A percentile compares a stretch with the other conserved stretches of the same genome.
Evolutionary conservation across 1,140 invertebrate genomes (phyloP).

Genomic region (Euwallacea fornicatus): DNA sequence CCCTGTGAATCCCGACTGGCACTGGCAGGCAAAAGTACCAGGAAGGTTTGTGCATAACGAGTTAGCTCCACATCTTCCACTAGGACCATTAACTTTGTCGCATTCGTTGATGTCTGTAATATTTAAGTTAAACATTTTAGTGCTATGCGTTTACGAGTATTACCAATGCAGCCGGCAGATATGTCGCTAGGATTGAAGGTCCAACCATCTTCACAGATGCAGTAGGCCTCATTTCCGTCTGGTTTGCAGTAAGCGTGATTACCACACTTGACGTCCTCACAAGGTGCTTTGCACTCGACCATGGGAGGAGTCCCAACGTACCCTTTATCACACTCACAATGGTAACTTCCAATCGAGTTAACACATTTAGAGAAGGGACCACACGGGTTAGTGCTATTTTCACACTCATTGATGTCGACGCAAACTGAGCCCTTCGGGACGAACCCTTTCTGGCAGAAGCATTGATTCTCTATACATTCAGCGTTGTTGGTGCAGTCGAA

Average conservation of each 20-base stretch:
- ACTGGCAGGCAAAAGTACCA: constrained; percentile 77
- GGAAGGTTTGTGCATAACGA: constrained; percentile 81
- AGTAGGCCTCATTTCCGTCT: constrained; percentile 86
- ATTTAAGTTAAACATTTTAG: background rate
- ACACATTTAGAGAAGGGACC: constrained; percentile 79
- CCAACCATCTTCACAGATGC: constrained; percentile 91
- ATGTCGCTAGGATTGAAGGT: constrained; percentile 88
- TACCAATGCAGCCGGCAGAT: constrained; percentile 81
- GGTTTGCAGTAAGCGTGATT: constrained; percentile 86
- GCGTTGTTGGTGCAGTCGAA: constrained; percentile 92
- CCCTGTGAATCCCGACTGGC: constrained; percentile 77
- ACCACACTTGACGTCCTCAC: constrained; percentile 87
- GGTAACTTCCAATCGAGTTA: constrained; percentile 82
- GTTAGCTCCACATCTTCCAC: constrained; percentile 80
- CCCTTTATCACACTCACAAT: constrained; percentile 85
- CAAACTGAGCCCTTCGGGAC: constrained; percentile 76
- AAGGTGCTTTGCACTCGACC: constrained; percentile 83
- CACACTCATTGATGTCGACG: constrained; percentile 82
- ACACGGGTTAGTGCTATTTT: constrained; percentile 67
- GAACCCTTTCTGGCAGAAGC: constrained; percentile 89
- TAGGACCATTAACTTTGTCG: constrained; percentile 72
- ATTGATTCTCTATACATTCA: constrained; percentile 84
- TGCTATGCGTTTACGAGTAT: constrained; percentile 1
- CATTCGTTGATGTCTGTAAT: constrained; percentile 88
- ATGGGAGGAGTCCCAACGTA: constrained; percentile 81